Base-by-base conservation (phyloP, 2,797 vertebrate genomes). In the Momotus momota region DNA sequence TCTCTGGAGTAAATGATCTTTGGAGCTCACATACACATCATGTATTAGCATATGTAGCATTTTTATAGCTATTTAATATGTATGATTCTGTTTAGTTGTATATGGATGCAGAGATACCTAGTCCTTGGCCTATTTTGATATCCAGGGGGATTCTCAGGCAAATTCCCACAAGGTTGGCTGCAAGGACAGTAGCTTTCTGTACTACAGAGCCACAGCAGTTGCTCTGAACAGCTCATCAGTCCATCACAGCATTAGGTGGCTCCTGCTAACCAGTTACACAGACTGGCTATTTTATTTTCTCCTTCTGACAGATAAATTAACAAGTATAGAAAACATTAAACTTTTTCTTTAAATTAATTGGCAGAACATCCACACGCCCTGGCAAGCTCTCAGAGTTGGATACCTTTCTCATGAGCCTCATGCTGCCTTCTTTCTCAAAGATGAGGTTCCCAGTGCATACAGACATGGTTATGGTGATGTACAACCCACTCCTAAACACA, bases 21-120 rank as follows among this genome's bases (percentile, higher is more conserved):
- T 51, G 81, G 60, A 80, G 74, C 74, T 94, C 77, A 54, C 12
- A 3, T 31, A 75, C 38, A 66, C 29, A 0, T 55, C 57, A 8
- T 12, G 0, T 60, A 96, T 91, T 94, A 95, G 89, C 89, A 94
- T 94, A 72, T 25, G 65, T 83, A 88, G 65, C 20, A 72, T 87
- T 86, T 84, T 79, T 3, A 20, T 41, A 21, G 17, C 60, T 85
- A 7, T 75, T 89, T 95, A 75, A 73, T 84, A 91, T 70, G 74
- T 15, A 82, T 80, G 73, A 94, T 55, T 86, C 91, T 94, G 74
- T 73, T 94, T 52, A 60, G 43, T 38, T 74, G 72, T 45, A 31
- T 60, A 46, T 5, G 69, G 81, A 79, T 77, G 65, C 20, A 61
- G 41, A 84, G n/a, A 25, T 88, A 46, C 26, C 64, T 55, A 14